Conservation (phyloP, 2,113 vertebrate species). For the Saccopteryx leptura region DNA sequence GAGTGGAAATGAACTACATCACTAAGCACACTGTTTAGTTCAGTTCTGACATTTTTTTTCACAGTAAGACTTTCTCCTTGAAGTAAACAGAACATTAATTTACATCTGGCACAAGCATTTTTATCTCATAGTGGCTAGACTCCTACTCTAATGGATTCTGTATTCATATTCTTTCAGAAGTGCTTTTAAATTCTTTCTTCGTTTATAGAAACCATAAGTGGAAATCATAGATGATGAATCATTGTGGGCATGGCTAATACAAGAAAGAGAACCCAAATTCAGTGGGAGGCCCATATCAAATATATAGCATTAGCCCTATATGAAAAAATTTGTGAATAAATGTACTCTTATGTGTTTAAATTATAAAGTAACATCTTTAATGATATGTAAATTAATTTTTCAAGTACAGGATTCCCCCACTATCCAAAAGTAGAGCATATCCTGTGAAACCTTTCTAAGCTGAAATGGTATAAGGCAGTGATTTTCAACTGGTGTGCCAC, state of each 20-base stretch:
- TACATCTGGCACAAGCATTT: not conserved
- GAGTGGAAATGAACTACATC: not conserved
- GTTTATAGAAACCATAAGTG: not conserved
- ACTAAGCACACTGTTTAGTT: not conserved
- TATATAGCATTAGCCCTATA: not conserved
- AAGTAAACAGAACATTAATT: constrained; percentile 54
- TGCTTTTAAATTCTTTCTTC: constrained; percentile 60
- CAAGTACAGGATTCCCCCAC: not conserved
- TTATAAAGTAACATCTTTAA: constrained; percentile 45
- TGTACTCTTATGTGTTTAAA: not conserved
- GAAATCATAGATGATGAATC: constrained; percentile 20
- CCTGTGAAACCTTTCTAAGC: not conserved
- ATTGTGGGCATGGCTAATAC: not conserved
- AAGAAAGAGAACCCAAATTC: constrained; percentile 34
- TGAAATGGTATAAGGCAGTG: not conserved
- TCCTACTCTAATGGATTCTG: constrained; percentile 16
- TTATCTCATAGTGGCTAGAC: not conserved
- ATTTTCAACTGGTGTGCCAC: not conserved
- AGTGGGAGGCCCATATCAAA: not conserved
- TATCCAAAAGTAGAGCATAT: not conserved
- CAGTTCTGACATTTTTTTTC: constrained; percentile 8
- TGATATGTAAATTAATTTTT: constrained; percentile 5
- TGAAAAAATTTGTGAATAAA: constrained; percentile 28
- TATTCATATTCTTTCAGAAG: constrained; percentile 57
- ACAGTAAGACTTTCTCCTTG: not conserved